Conservation (phyloP, 2,797 vertebrate genomes). For the Toxotes lorentzi region DNA sequence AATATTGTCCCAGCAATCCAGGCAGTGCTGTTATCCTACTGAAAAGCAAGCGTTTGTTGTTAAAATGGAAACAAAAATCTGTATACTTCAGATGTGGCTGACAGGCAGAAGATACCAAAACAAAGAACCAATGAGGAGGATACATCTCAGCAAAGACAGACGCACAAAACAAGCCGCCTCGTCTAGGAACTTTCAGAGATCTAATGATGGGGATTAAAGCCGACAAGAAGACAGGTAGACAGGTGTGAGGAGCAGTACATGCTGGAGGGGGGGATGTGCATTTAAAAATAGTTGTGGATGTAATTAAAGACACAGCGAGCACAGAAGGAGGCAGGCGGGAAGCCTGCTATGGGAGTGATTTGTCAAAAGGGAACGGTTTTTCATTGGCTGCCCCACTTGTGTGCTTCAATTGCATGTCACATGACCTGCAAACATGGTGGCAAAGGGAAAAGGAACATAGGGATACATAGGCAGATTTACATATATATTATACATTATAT, state of each 20-base stretch:
- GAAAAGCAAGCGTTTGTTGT: neutral
- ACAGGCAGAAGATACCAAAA: constrained; percentile 42
- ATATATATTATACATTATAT: neutral
- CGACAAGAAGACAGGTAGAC: constrained; percentile 61
- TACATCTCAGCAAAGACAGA: constrained; percentile 31
- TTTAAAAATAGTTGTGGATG: constrained; percentile 76
- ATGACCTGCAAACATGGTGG: constrained; percentile 60
- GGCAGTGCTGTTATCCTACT: neutral
- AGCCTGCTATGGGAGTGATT: constrained; percentile 40
- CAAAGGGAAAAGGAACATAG: constrained; percentile 10
- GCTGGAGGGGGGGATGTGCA: constrained; percentile 34
- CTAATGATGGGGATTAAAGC: constrained; percentile 65
- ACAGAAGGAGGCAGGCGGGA: constrained; percentile 33
- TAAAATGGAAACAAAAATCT: constrained; percentile 29
- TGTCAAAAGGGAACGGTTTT: constrained; percentile 48
- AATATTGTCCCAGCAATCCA: constrained; percentile 35
- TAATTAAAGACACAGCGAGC: constrained; percentile 67
- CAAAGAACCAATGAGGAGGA: constrained; percentile 32
- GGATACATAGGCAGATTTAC: constrained; percentile 24
- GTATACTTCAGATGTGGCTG: constrained; percentile 32
- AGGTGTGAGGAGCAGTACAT: constrained; percentile 42
- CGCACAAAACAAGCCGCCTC: constrained; percentile 40
- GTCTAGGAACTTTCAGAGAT: constrained; percentile 33
- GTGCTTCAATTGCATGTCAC: constrained; percentile 64
- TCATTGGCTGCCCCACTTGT: constrained; percentile 66